Base-by-base conservation (phyloP, 2,888 invertebrate species). In the Unio delphinus region DNA sequence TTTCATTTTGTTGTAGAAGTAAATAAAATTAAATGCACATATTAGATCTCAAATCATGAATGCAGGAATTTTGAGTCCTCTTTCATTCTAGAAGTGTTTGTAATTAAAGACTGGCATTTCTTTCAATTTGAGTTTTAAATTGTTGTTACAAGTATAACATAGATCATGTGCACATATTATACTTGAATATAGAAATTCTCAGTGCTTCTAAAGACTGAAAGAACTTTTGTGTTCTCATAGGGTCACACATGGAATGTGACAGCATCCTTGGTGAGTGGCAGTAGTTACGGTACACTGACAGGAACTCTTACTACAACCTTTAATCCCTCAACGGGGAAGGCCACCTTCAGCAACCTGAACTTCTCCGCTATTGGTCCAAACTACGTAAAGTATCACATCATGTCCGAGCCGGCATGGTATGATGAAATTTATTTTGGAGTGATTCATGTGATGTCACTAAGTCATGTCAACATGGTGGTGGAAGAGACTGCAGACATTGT, bases 181-280 rank as follows among this genome's bases (percentile, higher is more conserved):
- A 30, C 30, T 7, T 7, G 6, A 30, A 30, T 30, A 6, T 30
- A 30, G 30, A 30, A 30, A 30, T 30, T 30, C 30, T 30, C 30
- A 30, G 30, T 30, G 30, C 30, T 30, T 6, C 30, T 30, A 45
- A 45, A 45, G 11, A 45, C 30, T 30, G 7, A 30, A 30, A 0
- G 0, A 30, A 11, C 11, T 11, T 11, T 11, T 45, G 2, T 45
- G 45, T 45, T 11, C 18, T 65, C 59, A 45, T 28, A 82, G 82
- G 77, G 74, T 45, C 77, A 82, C 64, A 77, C 73, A 1, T 82
- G 82, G 82, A 72, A 60, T 17, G 73, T 68, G 7, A 67, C 65
- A 20, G 73, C 74, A 57, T 67, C 67, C 54, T 61, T 73, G 4
- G 68, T 45, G 45, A 45, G 45, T 45, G 3, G 11, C 11, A 45